Percentiles rank a stretch among this genome's conserved stretches.
phyloP scores from a whole-genome alignment of 2,113 vertebrate species.

The Hiodon alosoides region DNA sequence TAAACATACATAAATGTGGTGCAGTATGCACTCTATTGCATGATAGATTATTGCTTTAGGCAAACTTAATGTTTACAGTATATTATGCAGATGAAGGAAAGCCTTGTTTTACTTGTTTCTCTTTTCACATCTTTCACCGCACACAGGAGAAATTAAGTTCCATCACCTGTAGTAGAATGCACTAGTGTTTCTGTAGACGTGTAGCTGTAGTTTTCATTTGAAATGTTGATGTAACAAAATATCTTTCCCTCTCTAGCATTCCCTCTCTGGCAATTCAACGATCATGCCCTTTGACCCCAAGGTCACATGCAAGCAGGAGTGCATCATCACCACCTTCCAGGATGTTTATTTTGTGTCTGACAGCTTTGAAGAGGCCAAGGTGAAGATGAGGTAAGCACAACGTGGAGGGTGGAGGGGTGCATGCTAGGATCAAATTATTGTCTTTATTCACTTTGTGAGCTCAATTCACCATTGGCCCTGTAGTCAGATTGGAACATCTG shows the following conservation, averaged over 20 bases:
- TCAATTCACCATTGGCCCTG: no score
- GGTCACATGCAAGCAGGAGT: constrained; percentile 74
- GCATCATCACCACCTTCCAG: constrained; percentile 81
- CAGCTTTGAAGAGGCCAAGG: constrained; percentile 83
- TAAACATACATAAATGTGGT: not conserved
- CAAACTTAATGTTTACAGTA: no score
- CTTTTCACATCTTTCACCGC: no score
- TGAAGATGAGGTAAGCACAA: constrained; percentile 75
- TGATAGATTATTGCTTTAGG: not conserved
- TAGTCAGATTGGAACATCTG: no score
- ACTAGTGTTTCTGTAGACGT: no score
- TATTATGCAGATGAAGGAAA: no score
- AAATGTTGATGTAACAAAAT: not conserved
- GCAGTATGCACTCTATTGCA: not conserved
- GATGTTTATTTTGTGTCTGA: constrained; percentile 81
- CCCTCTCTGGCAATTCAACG: constrained; percentile 67
- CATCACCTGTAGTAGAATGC: no score
- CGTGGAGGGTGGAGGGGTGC: not conserved
- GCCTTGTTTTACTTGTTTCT: no score
- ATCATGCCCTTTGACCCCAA: constrained; percentile 77
- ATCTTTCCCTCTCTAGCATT: constrained; percentile 54
- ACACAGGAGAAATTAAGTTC: no score
- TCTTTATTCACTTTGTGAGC: no score
- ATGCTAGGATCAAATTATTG: no score
- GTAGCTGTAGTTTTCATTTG: no score